These are phyloP conservation scores for Illadopsis cleaveri DNA, from an alignment of 2,113 vertebrate genomes.

Conservation along the genomic window DNA sequence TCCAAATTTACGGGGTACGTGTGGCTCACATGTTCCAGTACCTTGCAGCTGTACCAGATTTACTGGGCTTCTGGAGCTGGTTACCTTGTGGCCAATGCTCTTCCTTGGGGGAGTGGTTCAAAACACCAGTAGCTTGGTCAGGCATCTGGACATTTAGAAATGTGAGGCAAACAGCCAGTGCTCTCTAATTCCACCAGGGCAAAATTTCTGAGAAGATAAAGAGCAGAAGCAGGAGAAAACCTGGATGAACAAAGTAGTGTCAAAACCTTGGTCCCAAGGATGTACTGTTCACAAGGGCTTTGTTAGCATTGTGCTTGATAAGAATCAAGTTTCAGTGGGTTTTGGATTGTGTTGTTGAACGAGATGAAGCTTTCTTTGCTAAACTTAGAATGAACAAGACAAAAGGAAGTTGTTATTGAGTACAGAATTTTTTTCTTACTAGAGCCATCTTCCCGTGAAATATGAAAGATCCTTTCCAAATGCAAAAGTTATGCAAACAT, in stretches of 20 bases:
- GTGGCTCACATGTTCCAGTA: neutral
- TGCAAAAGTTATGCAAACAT: slow-evolving; percentile 62
- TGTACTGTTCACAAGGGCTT: neutral
- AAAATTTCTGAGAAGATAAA: neutral
- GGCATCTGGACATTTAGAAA: neutral
- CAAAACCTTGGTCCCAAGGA: neutral
- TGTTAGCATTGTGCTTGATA: neutral
- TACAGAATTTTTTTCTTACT: neutral
- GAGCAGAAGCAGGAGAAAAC: neutral
- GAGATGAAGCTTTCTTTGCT: neutral
- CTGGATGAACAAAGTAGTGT: neutral
- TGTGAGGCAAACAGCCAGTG: neutral
- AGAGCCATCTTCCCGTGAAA: slow-evolving; percentile 42
- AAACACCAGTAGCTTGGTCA: neutral
- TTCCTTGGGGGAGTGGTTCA: neutral
- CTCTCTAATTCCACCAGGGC: neutral
- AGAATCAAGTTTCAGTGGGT: neutral
- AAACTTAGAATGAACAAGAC: neutral
- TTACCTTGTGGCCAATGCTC: neutral
- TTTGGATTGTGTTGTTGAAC: neutral
- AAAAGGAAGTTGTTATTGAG: slow-evolving; percentile 20
- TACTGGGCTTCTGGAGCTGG: neutral
- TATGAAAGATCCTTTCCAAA: slow-evolving; percentile 57
- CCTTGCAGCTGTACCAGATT: neutral
- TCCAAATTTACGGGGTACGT: accelerated